Evolutionary conservation across 2,797 vertebrate species (phyloP), one percentile per base, ranked within the genome.

Genomic region (Coregonus sp.): DNA sequence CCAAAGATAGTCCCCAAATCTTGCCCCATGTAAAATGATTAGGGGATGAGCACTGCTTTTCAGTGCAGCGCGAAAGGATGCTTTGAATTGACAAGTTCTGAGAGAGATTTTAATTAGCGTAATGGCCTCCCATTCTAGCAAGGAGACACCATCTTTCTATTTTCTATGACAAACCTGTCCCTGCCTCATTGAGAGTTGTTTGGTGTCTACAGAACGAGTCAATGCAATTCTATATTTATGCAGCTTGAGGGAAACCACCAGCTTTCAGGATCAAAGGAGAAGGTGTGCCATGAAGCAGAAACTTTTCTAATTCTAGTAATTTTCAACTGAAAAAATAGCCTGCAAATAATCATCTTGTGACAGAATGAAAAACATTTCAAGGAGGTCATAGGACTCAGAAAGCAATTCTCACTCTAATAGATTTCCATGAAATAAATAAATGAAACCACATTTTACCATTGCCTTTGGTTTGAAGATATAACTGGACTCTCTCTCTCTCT

Each of bases 391-490:
- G 88, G 87, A 92, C 87, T 88, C 88, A 74, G 79, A 93, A 91
- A 92, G 90, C 89, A 92, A 90, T 91, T 90, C 90, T 91, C 84
- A 79, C 79, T 88, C 82, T 91, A 91, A 93, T 92, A 92, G 90
- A 88, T 91, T 92, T 92, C 88, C 89, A 92, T 89, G 78, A 90
- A 93, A 92, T 89, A 92, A 91, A 91, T 89, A 89, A 87, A 89
- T 83, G 78, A 86, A 86, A 82, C 82, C 77, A 77, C 75, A 84
- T 86, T 90, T 86, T 84, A 73, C 65, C 47, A 54, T 82, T 88
- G 76, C 75, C 72, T 84, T 88, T 85, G 70, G 63, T 83, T 86
- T 77, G 74, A 88, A 61, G 51, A 86, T 79, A 85, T 79, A 85
- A 82, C 77, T 78, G 54, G 80, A 82, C 74, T 37, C 18, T 9